A percentile compares a stretch with the other conserved stretches of the same genome.
These are phyloP conservation scores for Anoura caudifer DNA, from an alignment of 2,113 vertebrate genomes.

Conservation along the genomic window DNA sequence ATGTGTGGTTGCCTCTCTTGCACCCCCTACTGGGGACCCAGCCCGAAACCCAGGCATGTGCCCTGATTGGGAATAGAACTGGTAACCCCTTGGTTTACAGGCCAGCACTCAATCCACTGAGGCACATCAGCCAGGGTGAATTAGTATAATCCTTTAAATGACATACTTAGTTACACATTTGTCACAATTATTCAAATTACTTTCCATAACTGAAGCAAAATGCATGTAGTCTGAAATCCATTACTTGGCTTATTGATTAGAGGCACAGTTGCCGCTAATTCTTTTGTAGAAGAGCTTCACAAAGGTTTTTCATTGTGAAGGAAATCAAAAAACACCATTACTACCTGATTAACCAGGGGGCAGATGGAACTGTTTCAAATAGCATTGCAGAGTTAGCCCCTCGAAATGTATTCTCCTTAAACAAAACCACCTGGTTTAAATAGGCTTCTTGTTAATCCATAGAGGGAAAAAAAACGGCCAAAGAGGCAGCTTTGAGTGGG, in stretches of 20 bases:
- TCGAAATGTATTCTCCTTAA: background rate
- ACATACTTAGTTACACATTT: conserved; percentile 37
- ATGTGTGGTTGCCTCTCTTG: too few relatives aligned
- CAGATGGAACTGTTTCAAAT: background rate
- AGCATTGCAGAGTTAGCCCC: background rate
- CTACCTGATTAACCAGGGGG: background rate
- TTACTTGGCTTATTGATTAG: conserved; percentile 27
- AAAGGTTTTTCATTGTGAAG: background rate
- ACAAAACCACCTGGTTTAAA: background rate
- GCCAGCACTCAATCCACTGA: too few relatives aligned
- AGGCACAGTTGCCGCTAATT: background rate
- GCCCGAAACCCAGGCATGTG: too few relatives aligned
- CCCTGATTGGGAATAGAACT: too few relatives aligned
- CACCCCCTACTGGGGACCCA: too few relatives aligned
- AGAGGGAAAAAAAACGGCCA: background rate
- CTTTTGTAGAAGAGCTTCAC: background rate
- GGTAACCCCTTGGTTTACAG: too few relatives aligned
- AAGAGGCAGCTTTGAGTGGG: background rate
- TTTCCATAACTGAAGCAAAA: conserved; percentile 35
- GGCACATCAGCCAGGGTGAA: background rate
- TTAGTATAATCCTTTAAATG: conserved; percentile 46
- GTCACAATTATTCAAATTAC: conserved; percentile 42
- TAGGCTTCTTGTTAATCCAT: background rate
- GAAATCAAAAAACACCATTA: background rate
- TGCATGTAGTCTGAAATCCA: background rate